These are phyloP conservation scores for Willisornis vidua DNA, from an alignment of 2,113 vertebrate species.

Conservation along the genomic window DNA sequence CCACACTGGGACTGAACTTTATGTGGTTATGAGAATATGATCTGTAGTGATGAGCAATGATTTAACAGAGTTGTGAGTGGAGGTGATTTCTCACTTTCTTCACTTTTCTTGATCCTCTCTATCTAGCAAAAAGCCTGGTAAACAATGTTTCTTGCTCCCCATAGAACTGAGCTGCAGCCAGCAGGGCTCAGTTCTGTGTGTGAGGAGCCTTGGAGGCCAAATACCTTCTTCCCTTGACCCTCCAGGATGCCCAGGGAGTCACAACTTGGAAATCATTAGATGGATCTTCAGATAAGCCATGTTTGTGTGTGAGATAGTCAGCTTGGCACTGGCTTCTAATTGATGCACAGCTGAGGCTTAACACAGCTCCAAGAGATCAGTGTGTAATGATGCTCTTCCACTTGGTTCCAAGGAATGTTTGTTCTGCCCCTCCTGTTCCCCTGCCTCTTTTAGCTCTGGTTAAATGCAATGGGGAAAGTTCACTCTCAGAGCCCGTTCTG, in stretches of 20 bases:
- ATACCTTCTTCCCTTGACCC: background rate
- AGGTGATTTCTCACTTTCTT: background rate
- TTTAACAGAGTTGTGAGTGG: background rate
- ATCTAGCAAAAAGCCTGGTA: background rate
- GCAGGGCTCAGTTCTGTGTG: background rate
- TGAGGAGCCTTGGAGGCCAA: background rate
- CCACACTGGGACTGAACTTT: background rate
- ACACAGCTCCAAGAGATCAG: conserved; percentile 11
- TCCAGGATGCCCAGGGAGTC: background rate
- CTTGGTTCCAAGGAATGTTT: background rate
- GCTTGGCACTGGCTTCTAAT: conserved; percentile 8
- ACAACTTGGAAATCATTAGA: background rate
- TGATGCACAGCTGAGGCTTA: conserved; percentile 44
- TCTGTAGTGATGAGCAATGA: background rate
- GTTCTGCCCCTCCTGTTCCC: background rate
- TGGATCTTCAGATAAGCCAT: conserved; percentile 12
- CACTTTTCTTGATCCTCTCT: background rate
- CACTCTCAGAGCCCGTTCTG: background rate
- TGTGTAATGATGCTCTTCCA: conserved; percentile 25
- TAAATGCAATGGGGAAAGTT: background rate
- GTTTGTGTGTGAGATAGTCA: background rate
- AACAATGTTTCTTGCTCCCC: background rate
- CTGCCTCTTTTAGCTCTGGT: conserved; percentile 25
- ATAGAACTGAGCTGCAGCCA: background rate
- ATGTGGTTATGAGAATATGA: background rate